Conservation (phyloP, 2,113 vertebrate species). For the Daubentonia madagascariensis region DNA sequence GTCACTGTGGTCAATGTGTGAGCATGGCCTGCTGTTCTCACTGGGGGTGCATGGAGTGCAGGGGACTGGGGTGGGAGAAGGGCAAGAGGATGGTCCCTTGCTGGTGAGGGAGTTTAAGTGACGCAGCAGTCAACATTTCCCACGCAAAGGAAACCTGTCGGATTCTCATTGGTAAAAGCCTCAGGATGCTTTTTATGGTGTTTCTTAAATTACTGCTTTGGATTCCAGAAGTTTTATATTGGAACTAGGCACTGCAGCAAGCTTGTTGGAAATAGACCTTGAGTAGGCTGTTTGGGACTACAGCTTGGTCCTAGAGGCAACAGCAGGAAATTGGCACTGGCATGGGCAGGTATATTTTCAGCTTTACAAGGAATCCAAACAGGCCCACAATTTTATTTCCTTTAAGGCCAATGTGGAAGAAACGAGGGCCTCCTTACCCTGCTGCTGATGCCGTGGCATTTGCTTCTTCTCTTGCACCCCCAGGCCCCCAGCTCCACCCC, state of each 20-base stretch:
- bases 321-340: background rate
- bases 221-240: slow-evolving; percentile 21
- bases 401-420: background rate
- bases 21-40: background rate
- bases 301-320: background rate
- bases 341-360: background rate
- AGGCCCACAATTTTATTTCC: background rate
- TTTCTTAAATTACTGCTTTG: slow-evolving; percentile 39
- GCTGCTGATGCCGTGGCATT: background rate
- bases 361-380: background rate
- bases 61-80: background rate
- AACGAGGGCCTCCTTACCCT: background rate
- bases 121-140: background rate
- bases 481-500: background rate
- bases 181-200: background rate
- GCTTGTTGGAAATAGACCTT: background rate
- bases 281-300: background rate
- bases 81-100: background rate
- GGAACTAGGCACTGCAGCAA: background rate
- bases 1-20: background rate
- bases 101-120: background rate
- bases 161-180: background rate
- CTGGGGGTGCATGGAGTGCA: rapidly evolving
- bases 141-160: background rate
- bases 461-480: background rate